A percentile compares a stretch with the other conserved stretches of the same genome.
Conservation (phyloP, 2,888 invertebrate species). For the Meliscaeva auricollis region DNA sequence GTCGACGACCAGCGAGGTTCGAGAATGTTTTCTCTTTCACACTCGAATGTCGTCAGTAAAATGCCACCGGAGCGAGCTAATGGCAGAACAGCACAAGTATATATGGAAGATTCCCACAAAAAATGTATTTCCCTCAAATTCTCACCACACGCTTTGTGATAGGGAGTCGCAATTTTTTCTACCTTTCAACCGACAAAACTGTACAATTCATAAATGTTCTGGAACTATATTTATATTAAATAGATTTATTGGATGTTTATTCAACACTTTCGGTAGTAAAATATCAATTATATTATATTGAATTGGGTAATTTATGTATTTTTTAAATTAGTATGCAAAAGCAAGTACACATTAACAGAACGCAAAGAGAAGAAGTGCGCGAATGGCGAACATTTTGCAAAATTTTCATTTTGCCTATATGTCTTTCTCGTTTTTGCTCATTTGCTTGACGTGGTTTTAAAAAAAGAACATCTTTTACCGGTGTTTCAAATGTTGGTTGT, state of each 20-base stretch:
- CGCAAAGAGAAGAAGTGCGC: constrained; percentile 59
- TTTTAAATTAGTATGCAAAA: constrained; percentile 34
- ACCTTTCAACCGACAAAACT: constrained; percentile 13
- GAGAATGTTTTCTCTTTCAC: constrained; percentile 39
- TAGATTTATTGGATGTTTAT: neutral
- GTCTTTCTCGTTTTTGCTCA: constrained; percentile 42
- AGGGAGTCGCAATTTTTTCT: constrained; percentile 36
- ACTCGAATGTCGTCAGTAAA: constrained; percentile 53
- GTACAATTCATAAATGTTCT: constrained; percentile 15
- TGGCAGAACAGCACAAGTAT: constrained; percentile 27
- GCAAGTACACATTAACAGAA: constrained; percentile 57
- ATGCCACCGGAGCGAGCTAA: constrained; percentile 16
- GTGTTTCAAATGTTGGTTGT: neutral
- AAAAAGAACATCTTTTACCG: constrained; percentile 41
- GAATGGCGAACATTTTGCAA: constrained; percentile 70
- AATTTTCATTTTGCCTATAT: constrained; percentile 18
- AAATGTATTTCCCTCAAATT: constrained; percentile 50
- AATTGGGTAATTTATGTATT: constrained; percentile 11
- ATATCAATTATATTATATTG: constrained; percentile 2
- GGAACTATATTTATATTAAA: neutral
- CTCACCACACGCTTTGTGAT: constrained; percentile 71
- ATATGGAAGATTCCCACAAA: constrained; percentile 12
- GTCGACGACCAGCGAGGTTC: constrained; percentile 22
- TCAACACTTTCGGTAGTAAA: neutral
- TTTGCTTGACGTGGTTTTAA: constrained; percentile 2